Evolutionary conservation across 2,888 invertebrate species (phyloP).

Genomic region (Abrostola triplasia): DNA sequence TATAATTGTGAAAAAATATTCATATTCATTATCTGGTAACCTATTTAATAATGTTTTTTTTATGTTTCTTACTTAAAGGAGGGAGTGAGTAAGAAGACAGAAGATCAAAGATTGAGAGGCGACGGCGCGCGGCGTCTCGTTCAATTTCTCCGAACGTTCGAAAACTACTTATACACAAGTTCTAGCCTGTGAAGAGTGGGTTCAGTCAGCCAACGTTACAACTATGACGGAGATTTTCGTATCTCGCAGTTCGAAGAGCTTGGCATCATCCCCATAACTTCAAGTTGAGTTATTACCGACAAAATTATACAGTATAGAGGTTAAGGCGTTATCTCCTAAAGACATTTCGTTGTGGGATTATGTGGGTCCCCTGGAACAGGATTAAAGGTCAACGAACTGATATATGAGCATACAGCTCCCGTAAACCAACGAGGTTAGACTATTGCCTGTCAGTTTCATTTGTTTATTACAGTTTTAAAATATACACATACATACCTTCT

Average conservation of each 20-base stretch:
- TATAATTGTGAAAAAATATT: no score
- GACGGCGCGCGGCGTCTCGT: no score
- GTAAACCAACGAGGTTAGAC: no score
- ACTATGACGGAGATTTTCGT: background rate
- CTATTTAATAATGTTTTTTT: no score
- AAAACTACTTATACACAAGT: no score
- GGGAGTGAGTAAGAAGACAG: no score
- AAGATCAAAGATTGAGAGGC: no score
- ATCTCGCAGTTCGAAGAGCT: background rate
- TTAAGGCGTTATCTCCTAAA: slow-evolving; percentile 4
- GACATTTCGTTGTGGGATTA: background rate
- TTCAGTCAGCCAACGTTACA: background rate
- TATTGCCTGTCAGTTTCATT: no score
- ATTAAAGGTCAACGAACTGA: slow-evolving; percentile 4
- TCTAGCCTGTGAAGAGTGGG: background rate
- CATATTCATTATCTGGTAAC: no score
- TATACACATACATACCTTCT: no score
- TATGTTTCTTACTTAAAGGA: no score
- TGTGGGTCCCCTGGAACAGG: slow-evolving; percentile 1
- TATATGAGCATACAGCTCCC: background rate
- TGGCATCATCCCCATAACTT: background rate
- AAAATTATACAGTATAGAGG: slow-evolving; percentile 5
- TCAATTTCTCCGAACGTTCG: no score
- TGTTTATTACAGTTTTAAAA: background rate
- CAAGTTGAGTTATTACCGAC: slow-evolving; percentile 2